These are phyloP conservation scores for Tragelaphus imberbis DNA, from an alignment of 2,113 vertebrate genomes.

Conservation along the genomic window DNA sequence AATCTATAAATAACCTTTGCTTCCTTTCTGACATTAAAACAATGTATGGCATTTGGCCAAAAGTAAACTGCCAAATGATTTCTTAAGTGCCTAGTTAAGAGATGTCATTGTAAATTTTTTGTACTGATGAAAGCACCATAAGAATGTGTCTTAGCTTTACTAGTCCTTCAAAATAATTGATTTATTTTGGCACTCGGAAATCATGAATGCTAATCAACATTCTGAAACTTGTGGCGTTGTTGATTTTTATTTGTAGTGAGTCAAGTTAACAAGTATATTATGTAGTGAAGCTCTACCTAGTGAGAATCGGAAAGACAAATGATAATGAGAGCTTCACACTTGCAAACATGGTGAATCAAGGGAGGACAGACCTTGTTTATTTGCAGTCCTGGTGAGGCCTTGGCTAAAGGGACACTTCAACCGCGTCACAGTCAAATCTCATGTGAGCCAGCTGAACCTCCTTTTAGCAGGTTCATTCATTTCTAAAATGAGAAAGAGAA, in stretches of 20 bases:
- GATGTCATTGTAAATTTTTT: conserved; percentile 68
- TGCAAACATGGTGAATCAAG: conserved; percentile 23
- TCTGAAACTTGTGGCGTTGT: conserved; percentile 51
- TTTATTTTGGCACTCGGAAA: conserved; percentile 60
- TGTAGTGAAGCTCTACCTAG: conserved; percentile 71
- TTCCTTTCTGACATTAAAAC: conserved; percentile 67
- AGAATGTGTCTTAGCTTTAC: conserved; percentile 48
- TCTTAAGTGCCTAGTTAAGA: conserved; percentile 69
- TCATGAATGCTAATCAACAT: conserved; percentile 59
- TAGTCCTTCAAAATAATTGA: conserved; percentile 48
- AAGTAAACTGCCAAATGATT: conserved; percentile 67
- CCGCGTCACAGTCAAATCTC: not conserved
- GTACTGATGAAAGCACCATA: conserved; percentile 40
- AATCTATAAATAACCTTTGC: conserved; percentile 69
- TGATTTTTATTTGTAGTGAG: conserved; percentile 69
- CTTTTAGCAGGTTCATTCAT: not conserved
- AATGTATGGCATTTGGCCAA: conserved; percentile 71
- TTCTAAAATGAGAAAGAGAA: not conserved
- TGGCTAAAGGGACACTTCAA: not conserved
- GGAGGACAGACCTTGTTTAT: not conserved
- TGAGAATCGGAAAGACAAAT: conserved; percentile 52
- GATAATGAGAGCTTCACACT: conserved; percentile 59
- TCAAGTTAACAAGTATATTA: conserved; percentile 63
- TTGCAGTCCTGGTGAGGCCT: not conserved
- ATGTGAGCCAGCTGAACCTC: not conserved